Evolutionary conservation across 2,113 vertebrate species (phyloP), one percentile per base, ranked within the genome.

Genomic region (Ictalurus furcatus): DNA sequence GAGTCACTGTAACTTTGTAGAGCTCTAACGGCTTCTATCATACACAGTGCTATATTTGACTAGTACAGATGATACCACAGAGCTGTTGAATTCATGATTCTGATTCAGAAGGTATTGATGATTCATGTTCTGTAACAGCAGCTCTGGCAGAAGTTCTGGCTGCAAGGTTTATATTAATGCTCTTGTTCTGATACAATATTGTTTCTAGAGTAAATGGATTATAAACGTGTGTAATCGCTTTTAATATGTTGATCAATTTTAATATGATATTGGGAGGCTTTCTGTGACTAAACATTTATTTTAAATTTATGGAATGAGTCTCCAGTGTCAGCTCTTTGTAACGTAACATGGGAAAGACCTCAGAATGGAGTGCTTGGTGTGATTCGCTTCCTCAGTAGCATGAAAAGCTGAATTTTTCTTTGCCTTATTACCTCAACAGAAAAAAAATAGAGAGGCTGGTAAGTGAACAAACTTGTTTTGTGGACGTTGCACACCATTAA

Each of bases 1-100:
- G 16, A 65, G 40, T 44, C 56, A 30, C 16, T 54, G 9, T 44
- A 23, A 6, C 11, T 71, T 25, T 48, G 6, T 48, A 48, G 48
- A 44, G 25, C 52, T 61, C 44, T 48, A 84, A 16, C 19, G 69
- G 59, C 74, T 91, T 85, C 58, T 87, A 58, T 71, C 48, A 88
- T 84, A 86, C 23, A 48, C 73, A 13, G 6, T 76, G 73, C 40
- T 48, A 40, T 5, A 73, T 73, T 73, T 37, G 19, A 37, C 65
- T 37, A 37, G 44, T 76, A 40, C 21, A 76, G 4, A 76, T 48
- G 44, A 48, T 4, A 44, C 17, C 40, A 44, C 37, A 12, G 73
- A 44, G 21, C 40, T 48, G 11, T 52, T 79, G 76, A 25, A 40
- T 44, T 76, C 37, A 40, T 0, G 5, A 37, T 28, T 79, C 37